Evolutionary conservation across 2,113 vertebrate species (phyloP).

Genomic region (Herpetotheres cachinnans): DNA sequence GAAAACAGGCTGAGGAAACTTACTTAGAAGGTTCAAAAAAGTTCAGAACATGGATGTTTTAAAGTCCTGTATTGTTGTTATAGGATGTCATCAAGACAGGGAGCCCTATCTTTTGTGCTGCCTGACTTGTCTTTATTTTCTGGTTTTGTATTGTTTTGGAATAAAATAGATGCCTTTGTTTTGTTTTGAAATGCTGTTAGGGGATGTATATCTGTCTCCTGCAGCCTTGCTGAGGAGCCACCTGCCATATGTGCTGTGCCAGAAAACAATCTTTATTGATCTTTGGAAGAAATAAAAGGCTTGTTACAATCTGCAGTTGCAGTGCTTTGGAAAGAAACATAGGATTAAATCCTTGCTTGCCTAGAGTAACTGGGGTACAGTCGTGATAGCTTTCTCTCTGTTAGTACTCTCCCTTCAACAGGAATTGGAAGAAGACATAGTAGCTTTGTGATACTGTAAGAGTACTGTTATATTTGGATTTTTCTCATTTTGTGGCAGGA

Average conservation of each 20-base stretch:
- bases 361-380: neutral
- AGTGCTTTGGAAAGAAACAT: neutral
- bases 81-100: neutral
- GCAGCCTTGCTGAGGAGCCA: neutral
- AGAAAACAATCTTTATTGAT: neutral
- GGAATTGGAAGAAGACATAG: neutral
- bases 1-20: neutral
- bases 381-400: neutral
- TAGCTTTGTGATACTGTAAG: neutral
- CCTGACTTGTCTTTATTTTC: neutral
- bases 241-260: neutral
- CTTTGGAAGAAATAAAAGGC: neutral
- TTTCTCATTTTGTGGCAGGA: neutral
- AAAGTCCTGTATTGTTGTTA: neutral
- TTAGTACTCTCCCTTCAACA: neutral
- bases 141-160: neutral
- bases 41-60: neutral
- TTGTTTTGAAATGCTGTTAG: neutral
- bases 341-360: neutral
- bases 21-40: neutral
- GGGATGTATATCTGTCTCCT: neutral
- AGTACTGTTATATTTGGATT: neutral
- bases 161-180: neutral
- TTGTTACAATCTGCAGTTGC: neutral
- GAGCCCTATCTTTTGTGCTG: neutral